Conservation (phyloP, 2,113 vertebrate species). For the Hepsetus odoe region DNA sequence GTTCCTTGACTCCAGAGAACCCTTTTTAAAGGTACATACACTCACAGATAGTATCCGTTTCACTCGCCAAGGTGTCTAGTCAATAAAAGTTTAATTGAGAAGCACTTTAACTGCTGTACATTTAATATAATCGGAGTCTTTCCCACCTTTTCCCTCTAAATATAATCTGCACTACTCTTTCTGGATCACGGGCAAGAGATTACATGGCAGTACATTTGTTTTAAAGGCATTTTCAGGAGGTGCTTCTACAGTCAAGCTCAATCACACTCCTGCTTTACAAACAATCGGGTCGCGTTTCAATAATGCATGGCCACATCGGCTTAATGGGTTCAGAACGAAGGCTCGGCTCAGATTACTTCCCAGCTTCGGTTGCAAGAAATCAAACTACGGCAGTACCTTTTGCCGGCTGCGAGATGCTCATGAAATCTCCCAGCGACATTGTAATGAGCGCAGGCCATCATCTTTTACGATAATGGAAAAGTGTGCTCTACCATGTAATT, state of each 20-base stretch:
- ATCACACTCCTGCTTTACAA: slow-evolving; percentile 14
- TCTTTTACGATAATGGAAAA: slow-evolving; percentile 6
- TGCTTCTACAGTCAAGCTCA: not conserved
- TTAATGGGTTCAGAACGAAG: slow-evolving; percentile 24
- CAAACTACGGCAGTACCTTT: not conserved
- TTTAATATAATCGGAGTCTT: not conserved
- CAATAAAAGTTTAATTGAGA: no score
- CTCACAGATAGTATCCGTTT: no score
- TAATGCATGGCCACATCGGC: slow-evolving; percentile 30
- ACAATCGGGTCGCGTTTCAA: slow-evolving; percentile 14
- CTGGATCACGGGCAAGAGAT: not conserved
- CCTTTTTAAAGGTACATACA: no score
- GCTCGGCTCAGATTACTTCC: slow-evolving; percentile 23
- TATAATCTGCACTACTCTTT: not conserved
- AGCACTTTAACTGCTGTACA: not conserved
- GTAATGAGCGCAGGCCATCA: slow-evolving; percentile 15
- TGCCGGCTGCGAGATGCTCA: not conserved
- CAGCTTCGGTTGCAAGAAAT: slow-evolving; percentile 21
- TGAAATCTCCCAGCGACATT: slow-evolving; percentile 9
- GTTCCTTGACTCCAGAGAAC: no score
- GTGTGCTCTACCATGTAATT: slow-evolving; percentile 15
- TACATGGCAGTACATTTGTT: not conserved
- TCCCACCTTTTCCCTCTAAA: not conserved
- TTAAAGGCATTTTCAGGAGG: not conserved
- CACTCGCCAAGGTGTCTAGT: no score